These are phyloP conservation scores for Piaya cayana DNA, from an alignment of 2,113 vertebrate genomes.

Conservation along the genomic window DNA sequence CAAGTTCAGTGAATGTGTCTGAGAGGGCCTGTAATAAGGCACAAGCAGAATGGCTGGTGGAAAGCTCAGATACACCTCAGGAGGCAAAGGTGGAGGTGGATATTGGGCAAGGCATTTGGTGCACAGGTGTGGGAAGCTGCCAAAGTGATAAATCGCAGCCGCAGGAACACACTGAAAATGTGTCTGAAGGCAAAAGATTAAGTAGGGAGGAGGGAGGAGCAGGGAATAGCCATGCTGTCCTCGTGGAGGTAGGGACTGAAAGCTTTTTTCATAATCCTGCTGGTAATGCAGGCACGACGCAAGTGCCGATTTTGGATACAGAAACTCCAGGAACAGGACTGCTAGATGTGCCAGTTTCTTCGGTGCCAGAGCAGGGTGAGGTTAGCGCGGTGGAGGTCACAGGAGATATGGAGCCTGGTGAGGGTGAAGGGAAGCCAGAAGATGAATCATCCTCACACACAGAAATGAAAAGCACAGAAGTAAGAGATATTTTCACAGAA, in stretches of 20 bases:
- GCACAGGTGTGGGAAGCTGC: not conserved
- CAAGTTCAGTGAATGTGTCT: not conserved
- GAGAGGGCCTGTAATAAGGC: not conserved
- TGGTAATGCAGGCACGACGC: not conserved
- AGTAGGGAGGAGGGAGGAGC: not conserved
- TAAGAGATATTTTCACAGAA: not conserved
- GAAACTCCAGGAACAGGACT: not conserved
- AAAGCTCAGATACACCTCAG: not conserved
- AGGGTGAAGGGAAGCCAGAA: not conserved
- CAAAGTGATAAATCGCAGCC: not conserved
- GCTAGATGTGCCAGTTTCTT: not conserved
- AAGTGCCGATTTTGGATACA: not conserved
- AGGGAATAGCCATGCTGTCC: not conserved
- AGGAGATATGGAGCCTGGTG: not conserved
- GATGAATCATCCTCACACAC: not conserved
- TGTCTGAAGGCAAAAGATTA: not conserved
- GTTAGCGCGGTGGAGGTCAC: rapidly evolving
- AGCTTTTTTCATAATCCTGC: not conserved
- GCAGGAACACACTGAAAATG: not conserved
- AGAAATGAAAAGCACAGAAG: not conserved
- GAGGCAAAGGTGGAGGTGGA: not conserved
- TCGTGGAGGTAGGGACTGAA: not conserved
- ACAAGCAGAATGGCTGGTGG: not conserved
- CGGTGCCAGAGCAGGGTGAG: not conserved
- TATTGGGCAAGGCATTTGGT: not conserved